Conservation (phyloP, 1,140 invertebrate genomes). For the Drosophila parvula region DNA sequence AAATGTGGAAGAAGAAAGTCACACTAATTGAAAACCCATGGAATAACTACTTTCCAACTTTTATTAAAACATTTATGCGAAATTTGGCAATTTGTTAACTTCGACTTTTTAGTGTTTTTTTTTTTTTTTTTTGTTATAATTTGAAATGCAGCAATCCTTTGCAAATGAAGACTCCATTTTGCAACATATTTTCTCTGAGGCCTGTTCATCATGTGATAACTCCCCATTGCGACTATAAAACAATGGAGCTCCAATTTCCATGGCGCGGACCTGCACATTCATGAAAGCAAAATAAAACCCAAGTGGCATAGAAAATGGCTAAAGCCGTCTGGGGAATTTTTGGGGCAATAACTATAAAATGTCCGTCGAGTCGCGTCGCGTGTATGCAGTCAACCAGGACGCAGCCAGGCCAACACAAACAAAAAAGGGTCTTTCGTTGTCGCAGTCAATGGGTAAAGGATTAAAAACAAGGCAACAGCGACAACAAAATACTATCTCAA, state of each 20-base stretch:
- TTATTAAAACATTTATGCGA: not conserved
- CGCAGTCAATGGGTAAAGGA: slow-evolving; percentile 73
- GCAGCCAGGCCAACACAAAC: slow-evolving; percentile 28
- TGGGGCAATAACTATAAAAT: slow-evolving; percentile 79
- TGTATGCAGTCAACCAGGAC: slow-evolving; percentile 67
- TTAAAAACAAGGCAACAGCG: slow-evolving; percentile 67
- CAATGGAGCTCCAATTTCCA: slow-evolving; percentile 73
- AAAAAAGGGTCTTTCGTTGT: slow-evolving; percentile 54
- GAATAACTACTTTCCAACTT: not conserved
- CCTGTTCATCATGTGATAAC: slow-evolving; percentile 61
- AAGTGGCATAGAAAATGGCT: slow-evolving; percentile 73
- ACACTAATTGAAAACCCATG: not conserved
- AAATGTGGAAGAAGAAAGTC: not conserved
- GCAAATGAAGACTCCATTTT: not conserved
- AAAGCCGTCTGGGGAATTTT: slow-evolving; percentile 77
- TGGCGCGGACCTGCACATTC: slow-evolving; percentile 50
- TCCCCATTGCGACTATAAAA: slow-evolving; percentile 66
- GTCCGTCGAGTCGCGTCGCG: slow-evolving; percentile 61
- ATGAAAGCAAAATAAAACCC: slow-evolving; percentile 68
- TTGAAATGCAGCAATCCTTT: not conserved
- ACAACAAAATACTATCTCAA: slow-evolving; percentile 77
- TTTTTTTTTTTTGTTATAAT: not conserved
- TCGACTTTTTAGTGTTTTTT: not conserved
- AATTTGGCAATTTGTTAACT: not conserved
- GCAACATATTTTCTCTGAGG: not conserved